Percentiles rank a stretch among this genome's conserved stretches.
phyloP scores from a whole-genome alignment of 64 coral and sea anemone species.

The Exaiptasia diaphana region DNA sequence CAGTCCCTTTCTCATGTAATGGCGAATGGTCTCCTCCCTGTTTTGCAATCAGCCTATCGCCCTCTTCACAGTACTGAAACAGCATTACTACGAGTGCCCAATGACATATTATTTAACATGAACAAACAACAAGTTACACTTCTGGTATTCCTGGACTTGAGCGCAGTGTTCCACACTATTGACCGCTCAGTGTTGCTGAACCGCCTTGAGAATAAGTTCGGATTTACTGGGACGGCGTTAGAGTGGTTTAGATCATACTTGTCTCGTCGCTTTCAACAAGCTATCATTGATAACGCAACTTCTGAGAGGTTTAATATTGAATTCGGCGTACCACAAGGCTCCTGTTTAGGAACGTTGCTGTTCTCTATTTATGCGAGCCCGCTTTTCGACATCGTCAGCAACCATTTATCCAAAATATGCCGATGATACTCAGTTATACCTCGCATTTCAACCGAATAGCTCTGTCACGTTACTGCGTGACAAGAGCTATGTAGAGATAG shows the following conservation, averaged over 20 bases:
- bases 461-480: too few relatives aligned
- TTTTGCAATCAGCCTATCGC: constrained; percentile 8
- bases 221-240: background rate
- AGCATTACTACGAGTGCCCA: constrained; percentile 13
- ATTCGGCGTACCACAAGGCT: too few relatives aligned
- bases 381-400: too few relatives aligned
- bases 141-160: constrained; percentile 26
- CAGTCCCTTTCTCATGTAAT: background rate
- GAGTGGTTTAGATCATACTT: constrained; percentile 7
- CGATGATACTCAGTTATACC: too few relatives aligned
- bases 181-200: background rate
- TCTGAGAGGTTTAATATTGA: too few relatives aligned
- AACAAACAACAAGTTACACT: constrained; percentile 12
- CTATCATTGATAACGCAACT: background rate
- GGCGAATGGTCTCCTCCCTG: background rate
- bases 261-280: background rate
- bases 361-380: too few relatives aligned
- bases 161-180: constrained; percentile 8
- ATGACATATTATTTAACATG: constrained; percentile 9
- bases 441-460: too few relatives aligned
- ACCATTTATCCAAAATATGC: too few relatives aligned
- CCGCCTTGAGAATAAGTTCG: background rate
- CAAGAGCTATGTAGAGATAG: too few relatives aligned
- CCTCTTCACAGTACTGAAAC: background rate
- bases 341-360: too few relatives aligned